A percentile compares a stretch with the other conserved stretches of the same genome.
phyloP scores from a whole-genome alignment of 1,140 invertebrate genomes.

The Drosophila nikananu region DNA sequence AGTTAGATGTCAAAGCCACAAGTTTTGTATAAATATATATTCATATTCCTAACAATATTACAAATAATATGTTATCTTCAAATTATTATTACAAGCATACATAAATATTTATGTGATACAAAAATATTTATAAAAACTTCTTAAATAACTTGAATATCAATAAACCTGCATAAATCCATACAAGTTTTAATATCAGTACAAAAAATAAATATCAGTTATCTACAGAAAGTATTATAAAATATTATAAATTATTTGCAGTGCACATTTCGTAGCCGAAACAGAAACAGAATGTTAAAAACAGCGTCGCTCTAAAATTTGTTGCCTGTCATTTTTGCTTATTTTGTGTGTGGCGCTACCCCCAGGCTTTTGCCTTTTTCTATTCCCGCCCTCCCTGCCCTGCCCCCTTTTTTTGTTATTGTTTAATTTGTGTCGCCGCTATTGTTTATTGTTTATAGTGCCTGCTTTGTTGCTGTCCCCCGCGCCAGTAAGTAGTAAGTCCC shows the following conservation, averaged over 20 bases:
- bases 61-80: no score
- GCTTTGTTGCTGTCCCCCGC: constrained; percentile 8
- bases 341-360: constrained; percentile 51
- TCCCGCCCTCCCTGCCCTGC: not conserved
- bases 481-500: not conserved
- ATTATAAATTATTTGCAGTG: not conserved
- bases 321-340: constrained; percentile 76
- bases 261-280: constrained; percentile 17
- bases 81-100: no score
- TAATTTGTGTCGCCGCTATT: constrained; percentile 63
- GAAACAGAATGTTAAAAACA: constrained; percentile 48
- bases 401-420: constrained; percentile 47
- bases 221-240: not conserved
- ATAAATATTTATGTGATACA: not conserved
- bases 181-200: not conserved
- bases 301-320: constrained; percentile 74
- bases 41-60: not conserved
- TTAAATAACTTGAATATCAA: not conserved
- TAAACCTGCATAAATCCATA: not conserved
- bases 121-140: not conserved
- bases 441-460: constrained; percentile 29
- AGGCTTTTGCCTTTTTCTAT: not conserved
- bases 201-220: no score
- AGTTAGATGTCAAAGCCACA: not conserved
- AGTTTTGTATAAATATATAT: not conserved